Percentiles rank a stretch among this genome's conserved stretches.
Evolutionary conservation across 2,113 vertebrate genomes (phyloP).

Genomic region (Podarcis muralis): DNA sequence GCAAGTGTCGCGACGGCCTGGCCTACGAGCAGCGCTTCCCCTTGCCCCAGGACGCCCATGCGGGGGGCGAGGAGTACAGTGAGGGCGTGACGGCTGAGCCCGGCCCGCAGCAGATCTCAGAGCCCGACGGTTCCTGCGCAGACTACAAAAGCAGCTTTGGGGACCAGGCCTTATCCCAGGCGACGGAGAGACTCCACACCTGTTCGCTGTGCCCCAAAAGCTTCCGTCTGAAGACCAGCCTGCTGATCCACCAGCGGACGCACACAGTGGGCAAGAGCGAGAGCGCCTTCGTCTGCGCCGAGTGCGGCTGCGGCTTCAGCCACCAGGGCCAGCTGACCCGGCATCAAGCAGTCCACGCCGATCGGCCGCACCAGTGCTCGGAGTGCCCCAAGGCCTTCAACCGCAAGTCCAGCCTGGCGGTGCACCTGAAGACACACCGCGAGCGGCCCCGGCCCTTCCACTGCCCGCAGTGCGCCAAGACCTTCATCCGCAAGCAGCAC

Average conservation of each 20-base stretch:
- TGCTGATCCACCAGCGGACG: constrained; percentile 19
- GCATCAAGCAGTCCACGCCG: constrained; percentile 35
- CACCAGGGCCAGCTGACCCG: constrained; percentile 35
- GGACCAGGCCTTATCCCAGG: background rate
- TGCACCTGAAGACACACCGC: constrained; percentile 4
- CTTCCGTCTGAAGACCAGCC: constrained; percentile 18
- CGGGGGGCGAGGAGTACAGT: background rate
- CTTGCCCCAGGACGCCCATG: background rate
- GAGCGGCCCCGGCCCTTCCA: background rate
- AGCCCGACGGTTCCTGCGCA: background rate
- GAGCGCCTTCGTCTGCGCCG: background rate
- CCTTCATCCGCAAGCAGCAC: constrained; percentile 9
- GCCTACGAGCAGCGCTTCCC: background rate
- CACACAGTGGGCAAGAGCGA: background rate
- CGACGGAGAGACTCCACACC: background rate
- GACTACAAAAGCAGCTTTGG: background rate
- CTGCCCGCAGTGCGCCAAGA: constrained; percentile 12
- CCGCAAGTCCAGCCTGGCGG: constrained; percentile 15
- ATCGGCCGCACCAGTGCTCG: constrained; percentile 28
- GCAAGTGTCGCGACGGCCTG: background rate
- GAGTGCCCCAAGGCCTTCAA: constrained; percentile 40
- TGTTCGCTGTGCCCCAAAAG: constrained; percentile 32
- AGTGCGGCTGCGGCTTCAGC: constrained; percentile 38
- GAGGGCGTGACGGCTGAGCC: background rate
- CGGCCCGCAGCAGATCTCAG: fast-evolving